These are phyloP conservation scores for Rhea americana DNA, from an alignment of 2,113 vertebrate species.

Conservation along the genomic window DNA sequence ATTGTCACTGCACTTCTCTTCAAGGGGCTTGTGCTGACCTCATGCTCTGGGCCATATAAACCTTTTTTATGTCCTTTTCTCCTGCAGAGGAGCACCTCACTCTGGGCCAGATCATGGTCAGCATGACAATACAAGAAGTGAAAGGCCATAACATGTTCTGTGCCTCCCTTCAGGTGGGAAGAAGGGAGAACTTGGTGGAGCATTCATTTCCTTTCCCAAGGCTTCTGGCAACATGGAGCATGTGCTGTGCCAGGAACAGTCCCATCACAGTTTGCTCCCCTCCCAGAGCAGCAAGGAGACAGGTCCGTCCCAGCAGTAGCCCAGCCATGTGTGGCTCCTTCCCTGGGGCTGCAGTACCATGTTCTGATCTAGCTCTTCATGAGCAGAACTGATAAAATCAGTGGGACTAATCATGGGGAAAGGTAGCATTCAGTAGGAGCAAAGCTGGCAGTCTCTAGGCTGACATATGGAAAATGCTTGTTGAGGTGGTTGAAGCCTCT, in stretches of 20 bases:
- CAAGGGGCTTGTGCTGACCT: slow-evolving; percentile 44
- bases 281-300: slow-evolving; percentile 37
- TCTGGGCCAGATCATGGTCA: slow-evolving; percentile 50
- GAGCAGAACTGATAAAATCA: slow-evolving; percentile 30
- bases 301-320: slow-evolving; percentile 13
- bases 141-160: slow-evolving; percentile 4
- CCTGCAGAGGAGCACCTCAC: slow-evolving; percentile 61
- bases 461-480: slow-evolving; percentile 62
- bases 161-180: slow-evolving; percentile 23
- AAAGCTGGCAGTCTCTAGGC: slow-evolving; percentile 49
- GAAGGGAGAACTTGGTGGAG: slow-evolving; percentile 48
- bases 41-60: slow-evolving; percentile 54
- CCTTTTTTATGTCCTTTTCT: slow-evolving; percentile 59
- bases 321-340: slow-evolving; percentile 44
- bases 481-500: slow-evolving; percentile 5
- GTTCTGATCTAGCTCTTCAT: background rate
- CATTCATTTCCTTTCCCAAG: slow-evolving; percentile 63
- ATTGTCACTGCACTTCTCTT: slow-evolving; percentile 56
- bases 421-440: slow-evolving; percentile 37
- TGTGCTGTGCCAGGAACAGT: slow-evolving; percentile 48
- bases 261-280: slow-evolving; percentile 23
- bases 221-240: slow-evolving; percentile 52
- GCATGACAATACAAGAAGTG: slow-evolving; percentile 52
- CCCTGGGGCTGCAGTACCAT: background rate
- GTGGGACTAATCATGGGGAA: slow-evolving; percentile 55